Evolutionary conservation across 2,797 vertebrate genomes (phyloP).

Genomic region (Tauraco hartlaubi): DNA sequence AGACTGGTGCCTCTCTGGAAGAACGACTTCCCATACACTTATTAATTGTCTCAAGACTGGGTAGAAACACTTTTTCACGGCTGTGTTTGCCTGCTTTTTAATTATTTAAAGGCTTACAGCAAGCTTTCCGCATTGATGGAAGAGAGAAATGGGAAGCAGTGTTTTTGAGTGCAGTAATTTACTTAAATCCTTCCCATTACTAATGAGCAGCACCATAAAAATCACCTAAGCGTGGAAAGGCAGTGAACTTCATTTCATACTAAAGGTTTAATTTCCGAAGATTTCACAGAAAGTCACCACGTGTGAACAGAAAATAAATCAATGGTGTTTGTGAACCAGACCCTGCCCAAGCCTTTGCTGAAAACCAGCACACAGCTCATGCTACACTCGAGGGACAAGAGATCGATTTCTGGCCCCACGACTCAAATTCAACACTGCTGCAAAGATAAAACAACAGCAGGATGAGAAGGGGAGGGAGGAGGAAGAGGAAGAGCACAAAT

Average conservation of each 20-base stretch:
- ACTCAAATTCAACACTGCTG: background rate
- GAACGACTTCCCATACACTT: background rate
- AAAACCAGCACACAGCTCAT: background rate
- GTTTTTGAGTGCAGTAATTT: background rate
- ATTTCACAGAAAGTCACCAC: background rate
- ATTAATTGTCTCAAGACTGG: background rate
- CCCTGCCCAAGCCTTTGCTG: background rate
- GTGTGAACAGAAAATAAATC: background rate
- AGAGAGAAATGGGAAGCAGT: background rate
- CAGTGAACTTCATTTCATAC: background rate
- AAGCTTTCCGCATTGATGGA: background rate
- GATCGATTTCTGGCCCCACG: background rate
- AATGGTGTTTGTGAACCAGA: background rate
- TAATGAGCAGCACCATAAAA: background rate
- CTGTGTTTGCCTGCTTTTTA: background rate
- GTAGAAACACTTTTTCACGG: background rate
- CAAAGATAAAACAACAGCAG: slow-evolving; percentile 25
- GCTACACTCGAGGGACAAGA: background rate
- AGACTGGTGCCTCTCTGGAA: background rate
- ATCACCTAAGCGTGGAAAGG: accelerated
- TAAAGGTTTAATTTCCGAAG: background rate
- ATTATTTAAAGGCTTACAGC: background rate
- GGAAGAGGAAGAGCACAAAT: slow-evolving; percentile 48
- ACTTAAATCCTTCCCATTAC: background rate
- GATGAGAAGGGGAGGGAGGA: slow-evolving; percentile 1